phyloP scores from a whole-genome alignment of 2,888 invertebrate species.

The Himalopsyche anomala region DNA sequence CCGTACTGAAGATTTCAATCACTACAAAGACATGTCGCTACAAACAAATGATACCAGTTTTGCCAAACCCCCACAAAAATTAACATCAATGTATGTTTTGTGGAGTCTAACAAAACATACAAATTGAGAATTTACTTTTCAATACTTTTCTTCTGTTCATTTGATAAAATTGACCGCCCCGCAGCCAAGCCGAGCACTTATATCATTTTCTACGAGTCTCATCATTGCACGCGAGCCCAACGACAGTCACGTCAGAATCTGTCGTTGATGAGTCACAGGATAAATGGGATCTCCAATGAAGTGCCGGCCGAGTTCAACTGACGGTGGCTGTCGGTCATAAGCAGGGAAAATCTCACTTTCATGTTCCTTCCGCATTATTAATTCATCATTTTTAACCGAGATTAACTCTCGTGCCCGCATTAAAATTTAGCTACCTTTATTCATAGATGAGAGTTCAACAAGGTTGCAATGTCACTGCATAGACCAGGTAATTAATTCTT shows the following conservation, averaged over 20 bases:
- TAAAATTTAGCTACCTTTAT: not conserved
- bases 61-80: not conserved
- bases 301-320: not conserved
- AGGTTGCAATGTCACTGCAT: not conserved
- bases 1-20: slow-evolving; percentile 13
- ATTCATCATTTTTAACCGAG: not conserved
- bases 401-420: not conserved
- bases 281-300: not conserved
- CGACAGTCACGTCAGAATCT: not conserved
- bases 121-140: not conserved
- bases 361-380: not conserved
- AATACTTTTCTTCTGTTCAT: not conserved
- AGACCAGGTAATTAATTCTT: not conserved
- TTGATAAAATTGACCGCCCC: not conserved
- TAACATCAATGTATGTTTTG: not conserved
- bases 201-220: not conserved
- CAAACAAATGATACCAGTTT: not conserved
- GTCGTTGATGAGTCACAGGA: not conserved
- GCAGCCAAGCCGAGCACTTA: not conserved
- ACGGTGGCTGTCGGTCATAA: not conserved
- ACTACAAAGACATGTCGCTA: not conserved
- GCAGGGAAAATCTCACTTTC: not conserved
- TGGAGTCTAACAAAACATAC: not conserved
- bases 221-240: not conserved
- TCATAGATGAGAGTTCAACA: slow-evolving; percentile 3